These are phyloP conservation scores for Tupaia tana DNA, from an alignment of 2,113 vertebrate species.

Conservation along the genomic window DNA sequence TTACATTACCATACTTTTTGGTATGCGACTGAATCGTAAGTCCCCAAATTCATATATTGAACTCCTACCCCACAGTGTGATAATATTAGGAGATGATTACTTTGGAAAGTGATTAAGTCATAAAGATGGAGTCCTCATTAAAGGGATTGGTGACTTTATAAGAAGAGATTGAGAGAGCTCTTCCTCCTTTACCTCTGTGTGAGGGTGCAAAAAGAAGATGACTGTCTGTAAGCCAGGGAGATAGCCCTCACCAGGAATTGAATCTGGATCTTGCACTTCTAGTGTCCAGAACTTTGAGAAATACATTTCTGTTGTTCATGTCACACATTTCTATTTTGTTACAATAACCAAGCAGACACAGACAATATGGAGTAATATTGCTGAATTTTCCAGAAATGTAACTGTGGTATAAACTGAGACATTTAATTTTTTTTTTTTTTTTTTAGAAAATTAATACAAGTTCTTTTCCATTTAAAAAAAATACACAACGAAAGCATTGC, in stretches of 20 bases:
- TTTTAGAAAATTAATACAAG: not conserved
- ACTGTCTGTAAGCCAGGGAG: not conserved
- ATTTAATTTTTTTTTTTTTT: not conserved
- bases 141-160: not conserved
- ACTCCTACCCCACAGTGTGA: not conserved
- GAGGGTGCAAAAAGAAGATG: not conserved
- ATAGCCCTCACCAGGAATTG: fast-evolving
- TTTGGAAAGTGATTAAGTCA: no score
- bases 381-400: not conserved
- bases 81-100: not conserved
- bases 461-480: not conserved
- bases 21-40: not conserved
- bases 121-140: not conserved
- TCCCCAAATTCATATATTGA: not conserved
- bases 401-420: not conserved
- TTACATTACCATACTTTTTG: not conserved
- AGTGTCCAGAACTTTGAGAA: not conserved
- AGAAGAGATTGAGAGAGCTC: not conserved
- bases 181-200: not conserved
- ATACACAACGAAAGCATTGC: not conserved
- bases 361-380: not conserved
- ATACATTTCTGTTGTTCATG: not conserved
- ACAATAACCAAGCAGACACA: not conserved
- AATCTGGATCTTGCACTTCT: no score
- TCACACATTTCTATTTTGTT: fast-evolving